phyloP scores from a whole-genome alignment of 2,113 vertebrate species.

The human (Homo sapiens) region DNA sequence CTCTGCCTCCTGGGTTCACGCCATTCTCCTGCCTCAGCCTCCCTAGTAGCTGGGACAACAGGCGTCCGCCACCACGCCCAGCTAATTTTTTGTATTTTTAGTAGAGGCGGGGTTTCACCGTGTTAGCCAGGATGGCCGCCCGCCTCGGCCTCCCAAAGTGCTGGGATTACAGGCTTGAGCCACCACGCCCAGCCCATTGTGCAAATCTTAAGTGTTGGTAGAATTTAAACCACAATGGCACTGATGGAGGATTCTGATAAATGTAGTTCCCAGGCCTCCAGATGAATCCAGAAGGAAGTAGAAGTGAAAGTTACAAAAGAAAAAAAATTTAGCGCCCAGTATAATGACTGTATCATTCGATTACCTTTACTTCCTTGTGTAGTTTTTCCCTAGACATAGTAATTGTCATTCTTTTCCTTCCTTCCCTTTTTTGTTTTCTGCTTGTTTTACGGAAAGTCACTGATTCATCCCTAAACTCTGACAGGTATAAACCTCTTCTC shows the following conservation, averaged over 20 bases:
- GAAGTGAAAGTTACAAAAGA: background rate
- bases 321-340: background rate
- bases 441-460: background rate
- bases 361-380: background rate
- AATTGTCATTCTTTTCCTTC: background rate
- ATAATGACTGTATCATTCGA: background rate
- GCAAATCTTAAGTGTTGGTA: background rate
- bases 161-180: too few species aligned
- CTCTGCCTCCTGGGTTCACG: too few species aligned
- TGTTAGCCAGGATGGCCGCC: too few species aligned
- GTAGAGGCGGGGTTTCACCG: too few species aligned
- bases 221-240: background rate
- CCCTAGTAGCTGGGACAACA: too few species aligned
- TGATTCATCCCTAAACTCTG: background rate
- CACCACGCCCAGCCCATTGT: background rate
- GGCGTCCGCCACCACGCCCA: too few species aligned
- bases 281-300: background rate
- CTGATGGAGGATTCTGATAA: constrained; percentile 15
- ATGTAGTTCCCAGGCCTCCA: background rate
- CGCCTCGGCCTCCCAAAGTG: too few species aligned
- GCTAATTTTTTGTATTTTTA: too few species aligned
- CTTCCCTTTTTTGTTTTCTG: background rate
- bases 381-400: background rate
- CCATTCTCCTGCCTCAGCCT: too few species aligned
- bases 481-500: background rate